These are phyloP conservation scores for Apus apus DNA, from an alignment of 2,113 vertebrate genomes.

Conservation along the genomic window DNA sequence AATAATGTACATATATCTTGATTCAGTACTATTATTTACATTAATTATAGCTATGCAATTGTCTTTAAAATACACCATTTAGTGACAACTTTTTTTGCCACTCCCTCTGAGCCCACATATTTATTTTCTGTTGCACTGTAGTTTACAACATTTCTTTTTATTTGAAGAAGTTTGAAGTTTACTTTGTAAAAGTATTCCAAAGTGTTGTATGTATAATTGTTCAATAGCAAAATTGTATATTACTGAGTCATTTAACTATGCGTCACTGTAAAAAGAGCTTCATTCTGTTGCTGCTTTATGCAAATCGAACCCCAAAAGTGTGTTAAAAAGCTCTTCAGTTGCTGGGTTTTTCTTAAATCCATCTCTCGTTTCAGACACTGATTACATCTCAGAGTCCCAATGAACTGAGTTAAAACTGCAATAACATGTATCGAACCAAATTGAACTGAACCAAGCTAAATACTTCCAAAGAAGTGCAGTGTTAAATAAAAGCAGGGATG, in stretches of 20 bases:
- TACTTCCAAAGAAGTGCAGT: no score
- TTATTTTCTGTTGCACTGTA: neutral
- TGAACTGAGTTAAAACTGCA: no score
- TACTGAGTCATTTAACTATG: neutral
- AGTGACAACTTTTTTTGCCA: neutral
- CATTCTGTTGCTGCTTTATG: fast-evolving
- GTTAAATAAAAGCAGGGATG: no score
- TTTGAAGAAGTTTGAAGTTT: neutral
- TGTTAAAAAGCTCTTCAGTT: neutral
- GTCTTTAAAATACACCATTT: neutral
- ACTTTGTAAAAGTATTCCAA: neutral
- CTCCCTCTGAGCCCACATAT: neutral
- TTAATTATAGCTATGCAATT: neutral
- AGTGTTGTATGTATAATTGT: neutral
- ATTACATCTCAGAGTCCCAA: neutral
- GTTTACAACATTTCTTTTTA: neutral
- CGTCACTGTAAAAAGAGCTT: neutral
- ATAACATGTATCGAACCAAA: no score
- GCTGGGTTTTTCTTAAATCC: neutral
- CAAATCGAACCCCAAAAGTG: neutral
- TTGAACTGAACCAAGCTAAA: no score
- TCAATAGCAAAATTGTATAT: neutral
- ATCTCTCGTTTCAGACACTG: neutral
- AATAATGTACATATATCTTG: neutral
- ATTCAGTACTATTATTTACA: neutral